Conservation (phyloP, 92 coral and sea anemone genomes). For the Paramuricea clavata region DNA sequence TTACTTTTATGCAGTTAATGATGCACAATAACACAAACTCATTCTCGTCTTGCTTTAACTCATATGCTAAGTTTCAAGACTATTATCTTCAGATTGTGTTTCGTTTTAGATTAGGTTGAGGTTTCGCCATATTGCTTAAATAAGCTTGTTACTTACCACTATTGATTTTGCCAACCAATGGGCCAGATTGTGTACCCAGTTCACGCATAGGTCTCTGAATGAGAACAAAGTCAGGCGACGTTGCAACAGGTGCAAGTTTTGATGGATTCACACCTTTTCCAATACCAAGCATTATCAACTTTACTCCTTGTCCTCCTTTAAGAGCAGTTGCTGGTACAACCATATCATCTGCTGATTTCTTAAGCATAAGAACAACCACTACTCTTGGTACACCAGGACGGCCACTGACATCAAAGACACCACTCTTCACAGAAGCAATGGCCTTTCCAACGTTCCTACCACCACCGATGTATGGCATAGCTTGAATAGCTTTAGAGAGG, state of each 20-base stretch:
- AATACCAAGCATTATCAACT: constrained; percentile 42
- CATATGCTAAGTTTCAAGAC: background rate
- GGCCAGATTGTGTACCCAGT: background rate
- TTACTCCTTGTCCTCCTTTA: constrained; percentile 32
- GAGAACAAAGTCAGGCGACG: constrained; percentile 39
- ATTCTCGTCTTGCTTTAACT: background rate
- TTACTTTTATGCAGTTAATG: background rate
- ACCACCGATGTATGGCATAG: constrained; percentile 15
- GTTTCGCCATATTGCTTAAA: background rate
- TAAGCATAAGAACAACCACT: constrained; percentile 15
- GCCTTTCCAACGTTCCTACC: constrained; percentile 35
- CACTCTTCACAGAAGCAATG: constrained; percentile 29
- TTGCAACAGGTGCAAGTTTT: background rate
- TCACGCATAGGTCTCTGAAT: constrained; percentile 17
- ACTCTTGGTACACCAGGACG: constrained; percentile 37
- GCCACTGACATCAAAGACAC: constrained; percentile 26
- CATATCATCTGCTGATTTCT: constrained; percentile 24
- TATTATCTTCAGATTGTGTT: too few relatives aligned
- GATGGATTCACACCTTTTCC: constrained; percentile 30
- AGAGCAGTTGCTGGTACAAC: constrained; percentile 36
- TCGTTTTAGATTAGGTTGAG: too few relatives aligned
- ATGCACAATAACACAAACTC: too few relatives aligned
- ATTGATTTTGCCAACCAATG: constrained; percentile 43
- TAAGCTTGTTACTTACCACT: constrained; percentile 6
- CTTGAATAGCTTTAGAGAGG: constrained; percentile 28